phyloP scores from a whole-genome alignment of 2,888 invertebrate species.

The Chloromyia formosa region DNA sequence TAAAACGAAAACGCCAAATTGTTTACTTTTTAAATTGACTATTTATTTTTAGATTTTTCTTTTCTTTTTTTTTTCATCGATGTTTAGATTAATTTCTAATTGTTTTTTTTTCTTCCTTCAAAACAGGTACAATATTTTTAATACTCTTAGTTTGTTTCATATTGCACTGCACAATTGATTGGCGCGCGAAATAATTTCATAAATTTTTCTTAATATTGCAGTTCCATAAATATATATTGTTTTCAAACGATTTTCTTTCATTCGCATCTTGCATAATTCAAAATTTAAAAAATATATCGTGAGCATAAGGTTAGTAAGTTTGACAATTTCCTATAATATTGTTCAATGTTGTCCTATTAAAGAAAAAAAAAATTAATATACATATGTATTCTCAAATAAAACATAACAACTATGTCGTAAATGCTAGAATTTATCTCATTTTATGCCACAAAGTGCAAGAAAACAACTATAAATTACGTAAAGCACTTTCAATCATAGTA shows the following conservation, averaged over 20 bases:
- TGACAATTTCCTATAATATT: neutral
- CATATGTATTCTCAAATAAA: neutral
- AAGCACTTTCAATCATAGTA: too few species aligned
- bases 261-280: slow-evolving; percentile 24
- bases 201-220: slow-evolving; percentile 13
- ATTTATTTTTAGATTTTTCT: slow-evolving; percentile 33
- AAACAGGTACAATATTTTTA: slow-evolving; percentile 41
- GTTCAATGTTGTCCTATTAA: slow-evolving; percentile 1
- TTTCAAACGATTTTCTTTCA: slow-evolving; percentile 30
- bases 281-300: slow-evolving; percentile 40
- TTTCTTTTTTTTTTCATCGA: slow-evolving; percentile 14
- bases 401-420: too few species aligned
- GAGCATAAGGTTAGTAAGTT: slow-evolving; percentile 47
- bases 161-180: slow-evolving; percentile 44
- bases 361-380: slow-evolving; percentile 13
- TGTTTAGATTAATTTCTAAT: slow-evolving; percentile 18
- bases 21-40: slow-evolving; percentile 14
- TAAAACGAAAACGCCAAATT: slow-evolving; percentile 24
- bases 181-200: neutral
- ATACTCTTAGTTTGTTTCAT: slow-evolving; percentile 27
- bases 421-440: too few species aligned
- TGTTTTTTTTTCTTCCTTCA: slow-evolving; percentile 24
- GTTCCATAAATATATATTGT: slow-evolving; percentile 38
- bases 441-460: too few species aligned
- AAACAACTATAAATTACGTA: too few species aligned